Base-by-base conservation (phyloP, 1,140 invertebrate species). In the Zelostemma sp. region DNA sequence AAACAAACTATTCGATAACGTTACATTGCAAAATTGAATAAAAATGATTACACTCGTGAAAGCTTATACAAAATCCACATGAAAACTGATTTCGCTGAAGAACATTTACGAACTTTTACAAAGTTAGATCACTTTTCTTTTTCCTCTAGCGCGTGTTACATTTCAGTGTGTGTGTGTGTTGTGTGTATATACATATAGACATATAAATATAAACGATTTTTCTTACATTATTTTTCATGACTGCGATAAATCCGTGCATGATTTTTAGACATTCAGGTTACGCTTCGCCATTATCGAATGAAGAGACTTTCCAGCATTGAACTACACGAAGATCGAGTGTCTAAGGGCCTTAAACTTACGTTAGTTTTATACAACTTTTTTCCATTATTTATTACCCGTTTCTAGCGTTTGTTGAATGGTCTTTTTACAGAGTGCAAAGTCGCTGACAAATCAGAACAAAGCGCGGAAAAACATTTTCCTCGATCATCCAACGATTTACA, bases 141-240 rank as follows among this genome's bases (percentile, higher is more conserved):
- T 8, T 25, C 8, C 8, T 25, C 21, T 25, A 25, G 3, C 3
- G 21, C 21, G 8, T 25, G 3, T 38, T 38, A 5, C 28, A 31
- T 38, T 38, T 38, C 35, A 38, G 35, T 15, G 40, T 41, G 35
- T 38, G 35, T 11, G 28, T 38, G 35, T 11, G 9, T 38, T 38
- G 14, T 31, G 11, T 31, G 15, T 15, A 41, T 41, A 41, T 41
- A 41, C 40, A 41, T 41, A 41, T 41, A 41, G 40, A 41, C 40
- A 41, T 41, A 41, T 41, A 41, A 41, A 41, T 41, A 41, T 41
- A 41, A 41, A 41, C 15, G n/a, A 41, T 41, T 12, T 41, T 6
- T 15, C 40, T 41, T 41, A 41, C 4, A 15, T 41, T 41, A 41
- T 41, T 41, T 41, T 38, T 25, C 21, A 38, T 11, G 12, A 14